Evolutionary conservation across 2,797 vertebrate genomes (phyloP), one percentile per base, ranked within the genome.

Genomic region (Hoplostethus mediterraneus): DNA sequence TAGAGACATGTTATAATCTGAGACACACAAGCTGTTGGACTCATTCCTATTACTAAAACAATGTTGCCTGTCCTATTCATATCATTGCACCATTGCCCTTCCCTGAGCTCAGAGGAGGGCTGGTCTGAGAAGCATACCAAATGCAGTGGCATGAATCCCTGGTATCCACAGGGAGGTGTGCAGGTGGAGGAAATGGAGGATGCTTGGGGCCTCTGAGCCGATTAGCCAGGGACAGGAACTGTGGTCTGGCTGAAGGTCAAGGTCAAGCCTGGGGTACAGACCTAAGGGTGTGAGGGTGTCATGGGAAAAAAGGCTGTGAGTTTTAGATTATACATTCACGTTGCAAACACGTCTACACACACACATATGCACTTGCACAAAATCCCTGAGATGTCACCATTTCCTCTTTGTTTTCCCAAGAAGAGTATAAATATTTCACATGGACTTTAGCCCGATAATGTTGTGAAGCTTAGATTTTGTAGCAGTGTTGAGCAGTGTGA

Each of bases 61-160:
- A 58, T 11, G n/a, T 56, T 81, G 67, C 70, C 33, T 79, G 83
- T 71, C 80, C 67, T 75, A 48, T 77, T 85, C 71, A 73, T 79
- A 79, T 73, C 71, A 77, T 57, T 73, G 77, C 80, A 73, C 67
- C 44, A 6, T 56, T 73, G 77, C 63, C 70, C 70, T 73, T 73
- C 76, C 47, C 76, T 17, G 60, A 69, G 80, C 81, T 82, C 69
- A 65, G 77, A 75, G 44, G 71, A 66, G 63, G 33, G 72, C 42
- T 2, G 16, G 21, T 77, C 83, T 79, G 84, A 74, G 83, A 62
- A 64, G 89, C 78, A 92, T 87, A 85, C 70, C 65, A 87, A 91
- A 71, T 81, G 65, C 51, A 58, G 69, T n/a, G 0, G 30, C 16
- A 28, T 63, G 76, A 79, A 74, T 75, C 55, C 74, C 33, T 63